These are phyloP conservation scores for Pandemis corylana DNA, from an alignment of 2,888 invertebrate genomes.

Conservation along the genomic window DNA sequence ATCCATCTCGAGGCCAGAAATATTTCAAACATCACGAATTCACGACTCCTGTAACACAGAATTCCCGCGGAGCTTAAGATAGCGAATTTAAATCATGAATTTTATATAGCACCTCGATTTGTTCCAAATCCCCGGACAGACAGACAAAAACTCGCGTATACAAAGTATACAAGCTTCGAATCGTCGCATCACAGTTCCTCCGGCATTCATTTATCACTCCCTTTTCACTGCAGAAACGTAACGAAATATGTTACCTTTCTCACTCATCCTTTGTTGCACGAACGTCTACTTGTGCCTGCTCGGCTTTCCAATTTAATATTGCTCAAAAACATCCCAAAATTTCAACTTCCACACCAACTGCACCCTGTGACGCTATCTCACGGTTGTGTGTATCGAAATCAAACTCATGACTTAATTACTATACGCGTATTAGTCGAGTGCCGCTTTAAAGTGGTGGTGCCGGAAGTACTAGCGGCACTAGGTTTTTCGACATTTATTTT, in stretches of 20 bases:
- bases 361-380: too few relatives aligned
- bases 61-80: slow-evolving; percentile 19
- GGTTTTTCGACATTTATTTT: too few relatives aligned
- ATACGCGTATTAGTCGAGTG: too few relatives aligned
- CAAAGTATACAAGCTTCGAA: background rate
- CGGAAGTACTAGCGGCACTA: too few relatives aligned
- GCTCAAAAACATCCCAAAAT: background rate
- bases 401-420: too few relatives aligned
- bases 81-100: slow-evolving; percentile 33
- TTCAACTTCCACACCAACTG: background rate
- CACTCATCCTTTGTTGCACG: background rate
- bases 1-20: background rate
- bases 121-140: slow-evolving; percentile 19
- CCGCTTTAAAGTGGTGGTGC: too few relatives aligned
- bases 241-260: background rate
- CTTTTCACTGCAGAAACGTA: slow-evolving; percentile 2
- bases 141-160: slow-evolving; percentile 14
- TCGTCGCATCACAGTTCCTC: background rate
- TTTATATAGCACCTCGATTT: slow-evolving; percentile 26
- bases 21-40: slow-evolving; percentile 7
- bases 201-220: slow-evolving; percentile 22
- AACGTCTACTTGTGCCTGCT: background rate
- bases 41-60: slow-evolving; percentile 3
- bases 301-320: background rate
- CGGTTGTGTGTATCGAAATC: too few relatives aligned